These are phyloP conservation scores for Cervus canadensis DNA, from an alignment of 2,113 vertebrate genomes.

Conservation along the genomic window DNA sequence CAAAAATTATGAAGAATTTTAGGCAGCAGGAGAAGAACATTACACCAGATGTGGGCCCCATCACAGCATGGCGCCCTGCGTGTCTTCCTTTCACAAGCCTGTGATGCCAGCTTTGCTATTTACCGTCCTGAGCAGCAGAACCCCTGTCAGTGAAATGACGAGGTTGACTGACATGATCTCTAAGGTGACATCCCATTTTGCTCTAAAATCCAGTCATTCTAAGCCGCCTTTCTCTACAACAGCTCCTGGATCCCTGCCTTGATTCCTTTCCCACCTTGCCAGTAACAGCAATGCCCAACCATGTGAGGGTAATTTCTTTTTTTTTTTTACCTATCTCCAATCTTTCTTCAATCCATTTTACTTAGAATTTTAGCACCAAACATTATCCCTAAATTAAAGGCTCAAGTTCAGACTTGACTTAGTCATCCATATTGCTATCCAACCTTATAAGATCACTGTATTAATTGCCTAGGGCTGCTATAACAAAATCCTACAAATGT, in stretches of 20 bases:
- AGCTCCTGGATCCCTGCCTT: background rate
- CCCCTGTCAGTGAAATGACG: background rate
- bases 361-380: background rate
- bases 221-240: background rate
- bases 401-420: background rate
- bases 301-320: background rate
- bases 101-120: rapidly evolving
- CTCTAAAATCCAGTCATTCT: background rate
- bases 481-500: background rate
- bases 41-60: background rate
- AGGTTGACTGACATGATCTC: background rate
- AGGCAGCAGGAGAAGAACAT: background rate
- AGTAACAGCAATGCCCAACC: background rate
- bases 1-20: background rate
- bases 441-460: background rate
- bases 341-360: background rate
- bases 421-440: background rate
- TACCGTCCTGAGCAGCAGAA: background rate
- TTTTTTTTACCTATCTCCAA: background rate
- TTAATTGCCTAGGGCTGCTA: no score
- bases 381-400: background rate
- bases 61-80: rapidly evolving
- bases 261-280: background rate
- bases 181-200: background rate
- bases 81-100: background rate